Evolutionary conservation across 2,113 vertebrate species (phyloP), one percentile per base, ranked within the genome.

Genomic region (Leptobrachium ailaonicum): DNA sequence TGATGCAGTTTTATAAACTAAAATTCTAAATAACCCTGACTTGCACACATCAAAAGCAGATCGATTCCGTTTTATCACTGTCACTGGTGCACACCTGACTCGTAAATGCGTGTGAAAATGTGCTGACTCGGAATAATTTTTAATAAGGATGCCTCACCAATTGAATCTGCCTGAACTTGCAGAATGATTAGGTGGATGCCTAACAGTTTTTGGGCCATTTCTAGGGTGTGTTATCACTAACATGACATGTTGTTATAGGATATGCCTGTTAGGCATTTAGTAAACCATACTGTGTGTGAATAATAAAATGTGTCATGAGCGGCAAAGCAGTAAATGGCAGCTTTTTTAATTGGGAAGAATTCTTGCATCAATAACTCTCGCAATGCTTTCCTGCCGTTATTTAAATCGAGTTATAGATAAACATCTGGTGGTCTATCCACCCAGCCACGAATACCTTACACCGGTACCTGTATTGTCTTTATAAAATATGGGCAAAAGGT

Each of bases 161-260:
- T 8, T 45, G 44, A 62, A 73, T 64, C 32, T 71, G 76, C 42
- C 64, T 41, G 4, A 71, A 71, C 76, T 71, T 63, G 58, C 44
- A 50, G 20, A 79, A 72, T 73, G 45, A 73, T 73, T 66, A 73
- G 70, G 47, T 73, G 62, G 44, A 71, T 73, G 40, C 60, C 58
- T 54, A 43, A 62, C 44, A 63, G 42, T 56, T 73, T 56, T 20
- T 66, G 41, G 40, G 64, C 64, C 45, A 66, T 56, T 73, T 66
- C 0, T 66, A 79, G 77, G 77, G 77, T 66, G 77, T 66, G 70
- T 14, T 4, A 40, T n/a, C 41, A 73, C 66, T 79, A 72, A 63
- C 64, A 1, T 79, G 60, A 79, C 70, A 66, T 66, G 70, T 73
- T 79, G 70, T 43, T 66, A 66, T 66, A 54, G 47, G 42, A 66